Evolutionary conservation across 2,888 invertebrate genomes (phyloP), one percentile per base, ranked within the genome.

Genomic region (Yponomeuta evonymella): DNA sequence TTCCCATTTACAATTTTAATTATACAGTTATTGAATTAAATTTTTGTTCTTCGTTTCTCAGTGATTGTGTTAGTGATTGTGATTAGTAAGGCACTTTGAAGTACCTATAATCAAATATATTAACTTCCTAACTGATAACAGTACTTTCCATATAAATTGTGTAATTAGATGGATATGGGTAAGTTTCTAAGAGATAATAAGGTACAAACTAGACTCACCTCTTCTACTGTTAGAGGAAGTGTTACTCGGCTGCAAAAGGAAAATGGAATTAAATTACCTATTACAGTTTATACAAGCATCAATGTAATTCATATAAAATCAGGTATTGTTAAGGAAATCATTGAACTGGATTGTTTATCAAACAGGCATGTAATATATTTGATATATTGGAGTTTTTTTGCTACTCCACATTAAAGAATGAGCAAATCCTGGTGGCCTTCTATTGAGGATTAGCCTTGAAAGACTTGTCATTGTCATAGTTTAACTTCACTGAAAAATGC

Each of bases 141-240:
- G 8, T 8, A 5, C 43, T 43, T 43, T 43, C 6, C 6, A 6
- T 43, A 43, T 43, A 8, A 43, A 43, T 43, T 3, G 43, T 43
- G 43, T 43, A 1, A 43, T 43, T 43, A 33, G 3, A 43, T 43
- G 3, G 43, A 43, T 43, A 43, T 43, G 9, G 43, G 6, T 43
- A 5, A 43, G 43, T 43, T 33, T 43, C 43, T 43, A 43, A 43
- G 43, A 43, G 43, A 43, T 43, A 43, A 43, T 64, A 23, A n/a
- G 11, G 51, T 58, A 65, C 5, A 33, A 10, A 36, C 43, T 15
- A 66, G 23, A 74, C 96, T 94, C 94, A 98, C 98, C 96, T 98
- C 98, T 93, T 98, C 98, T 79, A 98, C 98, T 81, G 98, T 97
- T 90, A 98, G 94, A 85, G 98, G 98, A 90, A 99, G 95, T 88